A percentile compares a stretch with the other conserved stretches of the same genome.
Conservation (phyloP, 2,888 invertebrate genomes). For the Epirrita christyi region DNA sequence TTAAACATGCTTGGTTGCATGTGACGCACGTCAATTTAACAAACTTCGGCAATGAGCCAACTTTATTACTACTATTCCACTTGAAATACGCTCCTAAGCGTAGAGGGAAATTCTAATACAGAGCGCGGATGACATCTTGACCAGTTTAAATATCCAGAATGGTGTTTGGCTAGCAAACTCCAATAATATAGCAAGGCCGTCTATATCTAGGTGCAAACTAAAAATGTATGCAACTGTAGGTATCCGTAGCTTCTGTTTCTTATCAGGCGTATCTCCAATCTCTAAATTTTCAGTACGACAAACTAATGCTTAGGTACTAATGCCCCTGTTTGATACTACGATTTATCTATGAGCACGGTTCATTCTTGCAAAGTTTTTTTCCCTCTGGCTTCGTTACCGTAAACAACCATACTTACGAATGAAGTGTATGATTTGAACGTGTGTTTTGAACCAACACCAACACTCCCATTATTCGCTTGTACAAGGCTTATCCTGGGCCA, state of each 20-base stretch:
- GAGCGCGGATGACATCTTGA: neutral
- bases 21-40: constrained; percentile 56
- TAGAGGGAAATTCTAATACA: neutral
- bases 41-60: constrained; percentile 38
- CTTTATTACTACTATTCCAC: constrained; percentile 27
- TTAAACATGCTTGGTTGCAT: constrained; percentile 54
- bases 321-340: too few relatives aligned
- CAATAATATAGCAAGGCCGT: too few relatives aligned
- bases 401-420: constrained; percentile 5
- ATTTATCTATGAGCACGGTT: too few relatives aligned
- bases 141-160: too few relatives aligned
- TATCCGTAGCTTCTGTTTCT: too few relatives aligned
- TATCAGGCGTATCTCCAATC: too few relatives aligned
- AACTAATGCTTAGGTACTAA: too few relatives aligned
- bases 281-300: too few relatives aligned
- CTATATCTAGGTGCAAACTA: too few relatives aligned
- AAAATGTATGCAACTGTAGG: too few relatives aligned
- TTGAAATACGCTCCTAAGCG: constrained; percentile 22
- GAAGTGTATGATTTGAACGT: constrained; percentile 1
- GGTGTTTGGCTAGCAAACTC: too few relatives aligned
- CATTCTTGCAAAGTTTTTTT: too few relatives aligned
- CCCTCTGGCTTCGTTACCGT: neutral
- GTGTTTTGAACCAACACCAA: neutral
- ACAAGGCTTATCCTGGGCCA: constrained; percentile 20
- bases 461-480: constrained; percentile 25